A percentile compares a stretch with the other conserved stretches of the same genome.
Evolutionary conservation across 2,113 vertebrate species (phyloP).

Genomic region (Genyomyrus donnyi): DNA sequence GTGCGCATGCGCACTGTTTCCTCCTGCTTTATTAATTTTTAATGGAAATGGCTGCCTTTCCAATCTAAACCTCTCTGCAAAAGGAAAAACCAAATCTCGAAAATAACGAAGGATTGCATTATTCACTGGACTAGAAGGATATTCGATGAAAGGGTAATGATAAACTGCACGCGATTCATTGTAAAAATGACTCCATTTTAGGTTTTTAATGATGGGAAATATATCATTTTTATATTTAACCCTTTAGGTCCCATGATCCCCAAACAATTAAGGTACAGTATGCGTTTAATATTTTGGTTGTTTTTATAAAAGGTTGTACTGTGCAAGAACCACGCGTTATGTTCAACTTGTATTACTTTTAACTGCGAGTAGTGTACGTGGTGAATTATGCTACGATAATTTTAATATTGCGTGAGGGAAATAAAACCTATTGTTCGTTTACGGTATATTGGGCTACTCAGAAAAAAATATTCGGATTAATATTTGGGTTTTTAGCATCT

Average conservation of each 20-base stretch:
- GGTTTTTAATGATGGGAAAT: slow-evolving; percentile 48
- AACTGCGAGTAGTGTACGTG: background rate
- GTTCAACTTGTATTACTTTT: background rate
- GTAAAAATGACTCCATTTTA: slow-evolving; percentile 39
- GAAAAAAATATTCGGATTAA: background rate
- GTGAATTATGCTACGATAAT: background rate
- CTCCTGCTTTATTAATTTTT: slow-evolving; percentile 49
- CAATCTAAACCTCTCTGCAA: slow-evolving; percentile 50
- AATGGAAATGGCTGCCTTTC: slow-evolving; percentile 65
- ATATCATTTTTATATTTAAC: slow-evolving; percentile 53
- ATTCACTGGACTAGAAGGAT: background rate
- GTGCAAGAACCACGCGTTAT: background rate
- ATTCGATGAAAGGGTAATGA: background rate
- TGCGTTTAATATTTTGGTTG: background rate
- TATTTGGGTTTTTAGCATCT: background rate
- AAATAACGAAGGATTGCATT: slow-evolving; percentile 15
- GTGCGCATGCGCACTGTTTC: slow-evolving; percentile 53
- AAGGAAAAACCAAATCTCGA: slow-evolving; percentile 33
- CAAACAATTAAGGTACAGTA: slow-evolving; percentile 59
- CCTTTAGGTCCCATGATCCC: slow-evolving; percentile 46
- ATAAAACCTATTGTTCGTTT: slow-evolving; percentile 19
- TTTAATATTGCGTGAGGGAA: background rate
- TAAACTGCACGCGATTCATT: slow-evolving; percentile 17
- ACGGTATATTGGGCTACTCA: background rate
- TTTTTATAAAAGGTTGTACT: background rate